Evolutionary conservation across 1,140 invertebrate species (phyloP).

Genomic region (Acromyrmex heyeri): DNA sequence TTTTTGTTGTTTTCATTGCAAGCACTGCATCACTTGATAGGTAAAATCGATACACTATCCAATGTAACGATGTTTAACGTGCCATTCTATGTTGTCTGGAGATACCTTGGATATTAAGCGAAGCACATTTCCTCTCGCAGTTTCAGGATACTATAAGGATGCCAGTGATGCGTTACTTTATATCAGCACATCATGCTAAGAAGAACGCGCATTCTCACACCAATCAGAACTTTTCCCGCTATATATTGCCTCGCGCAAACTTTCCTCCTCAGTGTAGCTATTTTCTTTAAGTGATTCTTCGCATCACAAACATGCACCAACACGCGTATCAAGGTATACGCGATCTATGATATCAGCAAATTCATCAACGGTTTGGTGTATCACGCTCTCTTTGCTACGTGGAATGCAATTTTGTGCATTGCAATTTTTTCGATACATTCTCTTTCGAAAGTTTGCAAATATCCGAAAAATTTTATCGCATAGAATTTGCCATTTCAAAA

Average conservation of each 20-base stretch:
- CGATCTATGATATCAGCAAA: not conserved
- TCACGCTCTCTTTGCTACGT: not conserved
- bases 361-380: not conserved
- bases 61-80: not conserved
- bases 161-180: slow-evolving; percentile 10
- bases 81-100: not conserved
- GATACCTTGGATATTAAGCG: not conserved
- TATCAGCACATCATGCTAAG: not conserved
- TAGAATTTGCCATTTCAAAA: not conserved
- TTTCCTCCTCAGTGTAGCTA: slow-evolving; percentile 10
- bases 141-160: not conserved
- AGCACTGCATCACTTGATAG: not conserved
- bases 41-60: not conserved
- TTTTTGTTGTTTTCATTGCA: not conserved
- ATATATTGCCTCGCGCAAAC: slow-evolving; percentile 8
- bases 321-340: not conserved
- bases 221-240: slow-evolving; percentile 14
- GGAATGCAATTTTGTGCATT: slow-evolving; percentile 15
- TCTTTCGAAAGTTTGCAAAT: not conserved
- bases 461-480: not conserved
- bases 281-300: slow-evolving; percentile 15
- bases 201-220: not conserved
- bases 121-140: too few species aligned
- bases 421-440: slow-evolving; percentile 21
- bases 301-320: not conserved